Base-by-base conservation (phyloP, 2,888 invertebrate species). In the Lamellibrachia satsuma region DNA sequence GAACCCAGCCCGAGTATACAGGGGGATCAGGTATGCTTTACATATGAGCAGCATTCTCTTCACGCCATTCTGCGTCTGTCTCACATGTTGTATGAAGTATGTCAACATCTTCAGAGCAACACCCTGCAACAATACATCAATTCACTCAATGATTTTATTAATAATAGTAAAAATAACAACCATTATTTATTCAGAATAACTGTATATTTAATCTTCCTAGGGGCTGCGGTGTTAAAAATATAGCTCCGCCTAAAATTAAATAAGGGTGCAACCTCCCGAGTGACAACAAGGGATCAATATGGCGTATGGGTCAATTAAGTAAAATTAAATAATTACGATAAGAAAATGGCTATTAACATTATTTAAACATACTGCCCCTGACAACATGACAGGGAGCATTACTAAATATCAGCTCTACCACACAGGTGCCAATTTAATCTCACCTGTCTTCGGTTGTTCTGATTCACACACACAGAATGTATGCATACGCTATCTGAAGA, bases 1-100 rank as follows among this genome's bases (percentile, higher is more conserved):
- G 92, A 94, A 95, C 2, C 95, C 94, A 51, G 93, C 94, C 90
- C 94, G 93, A 0, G 94, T 94, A 92, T 94, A 95, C 15, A 95
- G 93, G 9, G 95, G 94, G 91, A 95, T 94, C 39, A 94, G 93
- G 57, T 94, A 91, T 22, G 94, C 94, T 92, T 94, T 94, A 91
- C 94, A 94, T 0, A 95, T 93, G 39, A 95, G 94, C 15, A 94
- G 92, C 55, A 94, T 94, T 91, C 94, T 92, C 1, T 93, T 55
- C 0, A 93, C 94, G 52, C 94, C 94, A 52, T 52, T 90, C 92
- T 94, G 94, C 52, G 94, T 93, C 22, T 90, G 27, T 90, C 92
- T 93, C 8, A 95, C 94, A 90, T 93, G 57, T 11, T 92, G 90
- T 27, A 55, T 52, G 51, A 91, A 91, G 11, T 51, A 27, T 52